phyloP scores from a whole-genome alignment of 1,140 invertebrate genomes.

The Hermetia illucens region DNA sequence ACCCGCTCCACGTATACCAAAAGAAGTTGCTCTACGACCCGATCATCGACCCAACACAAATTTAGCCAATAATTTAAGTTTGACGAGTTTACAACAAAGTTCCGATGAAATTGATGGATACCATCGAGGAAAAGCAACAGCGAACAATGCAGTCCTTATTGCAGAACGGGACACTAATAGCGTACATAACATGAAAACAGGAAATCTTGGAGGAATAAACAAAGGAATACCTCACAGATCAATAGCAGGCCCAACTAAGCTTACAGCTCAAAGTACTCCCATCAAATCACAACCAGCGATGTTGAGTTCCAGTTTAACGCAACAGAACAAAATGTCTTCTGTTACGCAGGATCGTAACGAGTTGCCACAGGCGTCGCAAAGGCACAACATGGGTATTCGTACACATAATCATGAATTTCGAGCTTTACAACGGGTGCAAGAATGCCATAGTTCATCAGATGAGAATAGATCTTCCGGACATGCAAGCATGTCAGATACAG shows the following conservation, averaged over 20 bases:
- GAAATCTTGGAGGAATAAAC: slow-evolving; percentile 4
- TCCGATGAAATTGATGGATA: too few relatives aligned
- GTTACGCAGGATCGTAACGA: slow-evolving; percentile 14
- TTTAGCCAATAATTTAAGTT: too few relatives aligned
- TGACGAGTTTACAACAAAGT: too few relatives aligned
- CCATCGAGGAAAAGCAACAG: too few relatives aligned
- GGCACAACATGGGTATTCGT: slow-evolving; percentile 1
- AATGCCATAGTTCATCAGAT: slow-evolving; percentile 75
- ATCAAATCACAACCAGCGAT: slow-evolving; percentile 47
- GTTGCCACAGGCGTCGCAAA: background rate
- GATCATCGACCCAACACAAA: slow-evolving; percentile 7
- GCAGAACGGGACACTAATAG: slow-evolving; percentile 39
- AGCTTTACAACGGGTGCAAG: slow-evolving; percentile 39
- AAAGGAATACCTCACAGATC: slow-evolving; percentile 20
- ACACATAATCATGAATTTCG: slow-evolving; percentile 26
- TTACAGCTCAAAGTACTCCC: slow-evolving; percentile 37
- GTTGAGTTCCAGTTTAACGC: slow-evolving; percentile 35
- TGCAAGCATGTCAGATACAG: slow-evolving; percentile 80
- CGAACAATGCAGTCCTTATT: too few relatives aligned
- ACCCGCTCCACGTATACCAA: slow-evolving; percentile 23
- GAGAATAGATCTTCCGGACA: slow-evolving; percentile 79
- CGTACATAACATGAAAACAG: slow-evolving; percentile 21
- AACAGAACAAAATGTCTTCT: slow-evolving; percentile 7
- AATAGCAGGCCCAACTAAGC: slow-evolving; percentile 20
- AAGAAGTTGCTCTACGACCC: slow-evolving; percentile 24